Evolutionary conservation across 2,797 vertebrate genomes (phyloP), one percentile per base, ranked within the genome.

Genomic region (Pachyuromys duprasi): DNA sequence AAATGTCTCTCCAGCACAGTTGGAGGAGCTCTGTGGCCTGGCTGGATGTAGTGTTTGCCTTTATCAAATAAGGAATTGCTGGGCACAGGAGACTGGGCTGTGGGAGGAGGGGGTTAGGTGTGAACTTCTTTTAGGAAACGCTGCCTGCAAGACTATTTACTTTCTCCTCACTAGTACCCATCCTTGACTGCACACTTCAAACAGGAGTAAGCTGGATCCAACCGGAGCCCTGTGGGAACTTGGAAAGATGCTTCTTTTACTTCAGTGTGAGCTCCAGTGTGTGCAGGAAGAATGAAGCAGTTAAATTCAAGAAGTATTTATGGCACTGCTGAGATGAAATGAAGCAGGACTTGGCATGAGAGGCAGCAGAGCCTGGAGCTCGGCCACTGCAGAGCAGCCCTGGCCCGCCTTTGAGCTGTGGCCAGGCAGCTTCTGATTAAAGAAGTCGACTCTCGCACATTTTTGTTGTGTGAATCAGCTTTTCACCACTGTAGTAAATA

Each of bases 261-360:
- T 90, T 94, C 79, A 82, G 63, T 26, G 24, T 72, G 81, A 78
- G 45, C 63, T 83, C 57, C 93, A 65, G 12, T 81, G 33, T 78
- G 53, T 36, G 53, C 81, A 79, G n/a, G 24, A 39, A 92, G 88
- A 87, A 24, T 20, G 57, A 78, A 69, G 80, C 55, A 55, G 57
- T 95, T 91, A 79, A n/a, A 33, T 84, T 78, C 72, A 55, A 90
- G 91, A 90, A 96, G 42, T 80, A 89, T 63, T 84, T 93, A 83
- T 12, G 57, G 88, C 0, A 15, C 55, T 74, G 75, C 57, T 31
- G 33, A 67, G 72, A 80, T 13, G n/a, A 45, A 80, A 17, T 33
- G 88, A 96, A 74, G 55, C 55, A 20, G 65, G 42, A 13, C 31
- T 63, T 39, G 39, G 62, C 57, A 15, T 24, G n/a, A 55, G 22